Evolutionary conservation across 2,888 invertebrate genomes (phyloP).

Genomic region (Thera obeliscata): DNA sequence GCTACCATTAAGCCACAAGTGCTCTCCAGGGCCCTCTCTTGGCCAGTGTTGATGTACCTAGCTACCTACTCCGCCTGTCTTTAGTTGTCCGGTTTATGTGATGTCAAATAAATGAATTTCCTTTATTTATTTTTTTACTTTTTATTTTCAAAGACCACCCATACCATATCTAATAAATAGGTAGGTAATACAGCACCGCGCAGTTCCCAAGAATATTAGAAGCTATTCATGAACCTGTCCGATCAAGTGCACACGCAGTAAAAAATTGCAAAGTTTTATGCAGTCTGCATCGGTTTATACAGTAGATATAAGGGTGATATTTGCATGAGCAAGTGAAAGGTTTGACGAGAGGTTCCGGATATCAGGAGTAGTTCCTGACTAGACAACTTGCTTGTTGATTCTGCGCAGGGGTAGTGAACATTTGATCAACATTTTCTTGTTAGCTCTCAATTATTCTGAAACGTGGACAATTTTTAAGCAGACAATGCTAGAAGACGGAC

Average conservation of each 20-base stretch:
- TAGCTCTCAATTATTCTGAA: neutral
- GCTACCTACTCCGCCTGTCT: no score
- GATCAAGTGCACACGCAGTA: constrained; percentile 16
- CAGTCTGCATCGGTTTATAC: constrained; percentile 4
- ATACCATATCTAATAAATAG: no score
- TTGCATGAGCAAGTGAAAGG: constrained; percentile 2
- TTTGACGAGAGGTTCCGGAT: constrained; percentile 57
- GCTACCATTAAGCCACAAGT: no score
- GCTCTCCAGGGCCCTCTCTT: no score
- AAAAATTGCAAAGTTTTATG: constrained; percentile 22
- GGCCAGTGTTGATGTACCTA: no score
- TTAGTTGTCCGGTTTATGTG: no score
- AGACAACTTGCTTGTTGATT: constrained; percentile 65
- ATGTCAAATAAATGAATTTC: no score
- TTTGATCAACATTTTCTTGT: neutral
- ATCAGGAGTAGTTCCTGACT: constrained; percentile 61
- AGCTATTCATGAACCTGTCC: constrained; percentile 28
- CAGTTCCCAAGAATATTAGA: constrained; percentile 13
- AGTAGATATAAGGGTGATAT: constrained; percentile 20
- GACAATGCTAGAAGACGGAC: no score
- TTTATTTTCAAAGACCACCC: no score
- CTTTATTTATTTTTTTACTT: no score
- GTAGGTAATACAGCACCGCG: neutral
- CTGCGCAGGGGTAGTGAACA: constrained; percentile 57
- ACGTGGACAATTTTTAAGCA: no score